Conservation (phyloP, 1,140 invertebrate genomes). For the Chrysoperla carnea region DNA sequence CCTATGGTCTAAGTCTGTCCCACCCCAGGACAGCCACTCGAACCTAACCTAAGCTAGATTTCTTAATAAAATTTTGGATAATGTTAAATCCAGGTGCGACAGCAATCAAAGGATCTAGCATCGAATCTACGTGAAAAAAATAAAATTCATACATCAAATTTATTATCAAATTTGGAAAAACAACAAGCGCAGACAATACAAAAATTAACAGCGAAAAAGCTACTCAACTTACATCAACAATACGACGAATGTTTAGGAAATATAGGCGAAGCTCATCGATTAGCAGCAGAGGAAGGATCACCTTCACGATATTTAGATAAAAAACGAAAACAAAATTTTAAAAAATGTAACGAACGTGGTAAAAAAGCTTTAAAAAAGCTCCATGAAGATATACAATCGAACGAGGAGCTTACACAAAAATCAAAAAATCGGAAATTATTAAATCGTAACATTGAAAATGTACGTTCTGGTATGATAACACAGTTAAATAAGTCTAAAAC, state of each 20-base stretch:
- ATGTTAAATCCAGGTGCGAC: not conserved
- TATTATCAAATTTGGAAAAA: not conserved
- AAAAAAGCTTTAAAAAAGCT: not conserved
- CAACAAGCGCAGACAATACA: not conserved
- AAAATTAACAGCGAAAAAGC: not conserved
- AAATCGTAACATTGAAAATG: not conserved
- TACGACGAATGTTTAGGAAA: not conserved
- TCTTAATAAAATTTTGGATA: no score
- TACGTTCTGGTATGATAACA: not conserved
- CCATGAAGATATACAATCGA: not conserved
- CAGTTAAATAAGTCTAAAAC: not conserved
- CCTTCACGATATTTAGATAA: not conserved
- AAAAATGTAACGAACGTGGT: not conserved
- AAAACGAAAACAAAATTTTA: not conserved
- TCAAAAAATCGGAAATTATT: not conserved
- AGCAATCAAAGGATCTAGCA: not conserved
- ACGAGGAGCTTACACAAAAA: not conserved
- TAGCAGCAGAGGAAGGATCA: not conserved
- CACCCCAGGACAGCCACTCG: no score
- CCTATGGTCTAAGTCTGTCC: no score
- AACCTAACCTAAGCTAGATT: no score
- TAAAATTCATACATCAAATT: not conserved
- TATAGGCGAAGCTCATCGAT: not conserved
- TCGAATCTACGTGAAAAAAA: not conserved
- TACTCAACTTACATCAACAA: not conserved